phyloP scores from a whole-genome alignment of 92 coral and sea anemone genomes.

The Porites divaricata region DNA sequence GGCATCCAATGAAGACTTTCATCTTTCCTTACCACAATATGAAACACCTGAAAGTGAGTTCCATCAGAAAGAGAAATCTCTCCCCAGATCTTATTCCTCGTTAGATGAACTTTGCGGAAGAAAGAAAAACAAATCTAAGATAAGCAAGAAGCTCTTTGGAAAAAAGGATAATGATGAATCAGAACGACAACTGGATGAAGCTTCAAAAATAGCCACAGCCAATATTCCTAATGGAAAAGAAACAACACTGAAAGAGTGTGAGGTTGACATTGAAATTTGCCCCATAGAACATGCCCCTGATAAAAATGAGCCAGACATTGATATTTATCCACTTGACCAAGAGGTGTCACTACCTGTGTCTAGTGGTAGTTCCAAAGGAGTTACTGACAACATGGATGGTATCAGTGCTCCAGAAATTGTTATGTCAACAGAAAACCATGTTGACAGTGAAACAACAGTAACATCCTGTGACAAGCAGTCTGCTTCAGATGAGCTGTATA shows the following conservation, averaged over 20 bases:
- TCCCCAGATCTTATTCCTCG: slow-evolving; percentile 66
- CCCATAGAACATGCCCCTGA: slow-evolving; percentile 53
- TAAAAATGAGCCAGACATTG: slow-evolving; percentile 38
- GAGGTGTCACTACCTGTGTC: slow-evolving; percentile 10
- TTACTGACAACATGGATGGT: not conserved
- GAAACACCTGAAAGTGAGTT: slow-evolving; percentile 53
- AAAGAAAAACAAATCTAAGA: slow-evolving; percentile 35
- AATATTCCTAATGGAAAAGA: slow-evolving; percentile 19
- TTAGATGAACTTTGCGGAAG: slow-evolving; percentile 71
- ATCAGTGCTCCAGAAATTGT: not conserved
- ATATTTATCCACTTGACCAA: slow-evolving; percentile 68
- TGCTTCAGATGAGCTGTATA: slow-evolving; percentile 59
- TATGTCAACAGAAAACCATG: not conserved
- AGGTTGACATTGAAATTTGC: slow-evolving; percentile 58
- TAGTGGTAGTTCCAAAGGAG: slow-evolving; percentile 13
- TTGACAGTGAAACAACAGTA: not conserved
- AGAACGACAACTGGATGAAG: slow-evolving; percentile 8
- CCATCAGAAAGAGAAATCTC: slow-evolving; percentile 32
- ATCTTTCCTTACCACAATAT: slow-evolving; percentile 58
- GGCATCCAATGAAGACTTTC: slow-evolving; percentile 60
- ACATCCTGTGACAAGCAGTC: slow-evolving; percentile 32
- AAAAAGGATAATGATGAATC: slow-evolving; percentile 40
- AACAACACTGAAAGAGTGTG: slow-evolving; percentile 20
- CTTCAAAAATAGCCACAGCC: slow-evolving; percentile 31
- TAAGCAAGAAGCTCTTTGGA: slow-evolving; percentile 54